phyloP scores from a whole-genome alignment of 2,797 vertebrate genomes.

The Echiichthys vipera region DNA sequence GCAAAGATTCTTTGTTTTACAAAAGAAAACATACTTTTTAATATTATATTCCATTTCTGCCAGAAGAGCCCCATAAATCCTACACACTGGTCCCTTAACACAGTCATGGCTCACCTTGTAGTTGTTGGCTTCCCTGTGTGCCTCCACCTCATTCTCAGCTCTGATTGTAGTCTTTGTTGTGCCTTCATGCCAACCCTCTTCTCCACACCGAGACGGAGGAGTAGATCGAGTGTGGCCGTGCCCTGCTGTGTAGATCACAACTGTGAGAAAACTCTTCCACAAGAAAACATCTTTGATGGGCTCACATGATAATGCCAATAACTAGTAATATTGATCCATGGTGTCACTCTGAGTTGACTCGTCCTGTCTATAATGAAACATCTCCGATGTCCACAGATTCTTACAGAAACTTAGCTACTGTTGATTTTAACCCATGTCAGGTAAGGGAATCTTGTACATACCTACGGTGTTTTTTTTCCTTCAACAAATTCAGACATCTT shows the following conservation, averaged over 20 bases:
- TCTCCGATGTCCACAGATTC: background rate
- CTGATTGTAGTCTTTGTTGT: constrained; percentile 86
- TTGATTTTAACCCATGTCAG: no score
- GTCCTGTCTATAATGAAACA: background rate
- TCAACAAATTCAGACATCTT: no score
- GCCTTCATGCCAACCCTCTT: constrained; percentile 85
- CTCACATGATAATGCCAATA: background rate
- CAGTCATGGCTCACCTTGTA: constrained; percentile 81
- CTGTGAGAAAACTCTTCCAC: background rate
- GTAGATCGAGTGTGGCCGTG: constrained; percentile 56
- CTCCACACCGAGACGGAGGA: constrained; percentile 64
- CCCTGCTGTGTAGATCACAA: constrained; percentile 38
- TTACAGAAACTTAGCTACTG: background rate
- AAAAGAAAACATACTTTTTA: no score
- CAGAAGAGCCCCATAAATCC: no score
- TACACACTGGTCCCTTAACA: no score
- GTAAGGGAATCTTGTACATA: no score
- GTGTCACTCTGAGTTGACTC: background rate
- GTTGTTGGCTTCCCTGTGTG: constrained; percentile 90
- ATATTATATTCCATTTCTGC: no score
- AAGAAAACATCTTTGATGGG: no score
- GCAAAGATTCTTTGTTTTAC: no score
- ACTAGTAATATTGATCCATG: background rate
- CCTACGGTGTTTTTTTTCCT: no score
- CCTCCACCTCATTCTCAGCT: constrained; percentile 89